phyloP scores from a whole-genome alignment of 2,888 invertebrate genomes.

The Euzetes globulus region DNA sequence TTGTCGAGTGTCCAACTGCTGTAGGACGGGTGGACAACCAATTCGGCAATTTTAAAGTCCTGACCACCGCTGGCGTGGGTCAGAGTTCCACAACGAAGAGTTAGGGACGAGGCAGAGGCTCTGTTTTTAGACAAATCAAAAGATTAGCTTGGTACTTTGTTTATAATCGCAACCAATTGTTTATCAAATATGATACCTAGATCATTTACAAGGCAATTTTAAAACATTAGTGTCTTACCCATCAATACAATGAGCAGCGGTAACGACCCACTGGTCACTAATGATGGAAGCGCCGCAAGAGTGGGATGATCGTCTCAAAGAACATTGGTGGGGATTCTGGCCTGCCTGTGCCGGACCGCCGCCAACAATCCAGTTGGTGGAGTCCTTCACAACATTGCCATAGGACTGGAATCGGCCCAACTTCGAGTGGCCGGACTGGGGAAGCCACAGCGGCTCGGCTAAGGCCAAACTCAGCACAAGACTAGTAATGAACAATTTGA shows the following conservation, averaged over 20 bases:
- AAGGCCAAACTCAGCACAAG: background rate
- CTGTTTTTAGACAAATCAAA: background rate
- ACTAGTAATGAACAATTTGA: background rate
- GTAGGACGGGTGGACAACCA: background rate
- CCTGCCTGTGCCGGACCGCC: background rate
- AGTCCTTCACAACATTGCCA: background rate
- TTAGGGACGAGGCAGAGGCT: background rate
- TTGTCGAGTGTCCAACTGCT: conserved; percentile 7
- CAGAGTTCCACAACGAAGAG: background rate
- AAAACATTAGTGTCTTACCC: background rate
- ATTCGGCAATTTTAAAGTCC: background rate
- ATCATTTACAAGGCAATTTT: background rate
- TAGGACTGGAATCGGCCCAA: background rate
- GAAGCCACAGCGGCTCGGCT: background rate
- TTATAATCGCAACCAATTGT: too few species aligned
- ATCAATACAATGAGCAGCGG: conserved; percentile 28
- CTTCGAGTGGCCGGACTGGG: background rate
- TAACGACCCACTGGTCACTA: background rate
- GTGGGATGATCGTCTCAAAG: background rate
- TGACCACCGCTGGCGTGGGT: background rate
- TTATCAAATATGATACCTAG: too few species aligned
- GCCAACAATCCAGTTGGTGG: conserved; percentile 18
- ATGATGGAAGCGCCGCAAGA: conserved; percentile 24
- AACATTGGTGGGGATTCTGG: background rate
- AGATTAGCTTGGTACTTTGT: too few species aligned